phyloP scores from a whole-genome alignment of 1,140 invertebrate genomes.

The Temnothorax longispinosus region DNA sequence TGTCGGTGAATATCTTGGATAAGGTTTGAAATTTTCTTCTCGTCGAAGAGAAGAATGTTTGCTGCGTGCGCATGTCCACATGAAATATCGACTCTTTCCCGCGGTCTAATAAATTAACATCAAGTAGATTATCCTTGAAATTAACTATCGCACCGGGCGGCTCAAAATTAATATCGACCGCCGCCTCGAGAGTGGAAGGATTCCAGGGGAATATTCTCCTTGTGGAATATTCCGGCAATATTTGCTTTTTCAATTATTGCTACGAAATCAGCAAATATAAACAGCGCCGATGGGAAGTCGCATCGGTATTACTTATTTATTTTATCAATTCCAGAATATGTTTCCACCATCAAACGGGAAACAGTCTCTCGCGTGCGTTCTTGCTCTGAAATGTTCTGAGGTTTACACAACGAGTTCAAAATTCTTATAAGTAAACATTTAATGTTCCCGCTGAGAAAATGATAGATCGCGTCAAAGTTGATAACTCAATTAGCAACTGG shows the following conservation, averaged over 20 bases:
- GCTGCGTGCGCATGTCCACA: not conserved
- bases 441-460: not conserved
- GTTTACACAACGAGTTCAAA: conserved; percentile 3
- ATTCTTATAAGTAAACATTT: conserved; percentile 28
- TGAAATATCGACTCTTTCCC: conserved; percentile 6
- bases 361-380: not conserved
- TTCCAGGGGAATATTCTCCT: not conserved
- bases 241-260: conserved; percentile 13
- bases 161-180: conserved; percentile 43
- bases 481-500: conserved; percentile 8
- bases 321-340: conserved; percentile 8
- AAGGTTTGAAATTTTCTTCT: not conserved
- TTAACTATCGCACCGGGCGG: conserved; percentile 17
- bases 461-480: conserved; percentile 12
- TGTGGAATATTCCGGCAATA: not conserved
- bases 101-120: conserved; percentile 30
- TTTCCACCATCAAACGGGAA: not conserved
- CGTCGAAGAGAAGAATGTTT: not conserved
- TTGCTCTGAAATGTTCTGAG: not conserved
- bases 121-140: conserved; percentile 46
- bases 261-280: conserved; percentile 16
- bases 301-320: not conserved
- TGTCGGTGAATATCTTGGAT: not conserved
- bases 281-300: not conserved
- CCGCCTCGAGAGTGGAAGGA: not conserved